phyloP scores from a whole-genome alignment of 2,113 vertebrate genomes.

The Catharus fuscescens region DNA sequence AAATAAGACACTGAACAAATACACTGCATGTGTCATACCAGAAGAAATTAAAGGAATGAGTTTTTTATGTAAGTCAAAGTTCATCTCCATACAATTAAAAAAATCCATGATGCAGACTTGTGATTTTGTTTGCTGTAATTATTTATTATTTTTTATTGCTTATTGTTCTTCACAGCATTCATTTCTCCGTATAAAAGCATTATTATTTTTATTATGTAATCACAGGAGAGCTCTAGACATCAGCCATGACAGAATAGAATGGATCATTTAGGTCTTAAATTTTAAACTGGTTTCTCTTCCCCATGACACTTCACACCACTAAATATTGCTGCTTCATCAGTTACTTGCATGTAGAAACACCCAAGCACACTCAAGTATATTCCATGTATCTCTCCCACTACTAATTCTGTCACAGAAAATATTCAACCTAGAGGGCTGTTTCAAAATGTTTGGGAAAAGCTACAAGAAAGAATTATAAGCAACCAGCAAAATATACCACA shows the following conservation, averaged over 20 bases:
- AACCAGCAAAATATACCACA: not conserved
- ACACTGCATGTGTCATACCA: not conserved
- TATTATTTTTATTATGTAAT: not conserved
- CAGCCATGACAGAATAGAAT: not conserved
- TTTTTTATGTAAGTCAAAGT: not conserved
- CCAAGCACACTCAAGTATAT: not conserved
- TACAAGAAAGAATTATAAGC: not conserved
- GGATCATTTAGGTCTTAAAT: not conserved
- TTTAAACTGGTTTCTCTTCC: not conserved
- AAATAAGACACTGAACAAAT: not conserved
- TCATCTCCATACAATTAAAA: not conserved
- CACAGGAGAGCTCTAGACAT: not conserved
- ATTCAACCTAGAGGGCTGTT: not conserved
- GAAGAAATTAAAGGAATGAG: not conserved
- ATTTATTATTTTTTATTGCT: not conserved
- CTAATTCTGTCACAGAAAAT: not conserved
- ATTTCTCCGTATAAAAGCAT: not conserved
- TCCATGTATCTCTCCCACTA: not conserved
- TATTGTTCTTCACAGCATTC: not conserved
- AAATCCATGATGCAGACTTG: not conserved
- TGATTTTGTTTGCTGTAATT: not conserved
- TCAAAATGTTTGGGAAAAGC: not conserved
- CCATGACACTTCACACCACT: not conserved
- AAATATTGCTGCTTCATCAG: not conserved
- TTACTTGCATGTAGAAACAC: not conserved